phyloP scores from a whole-genome alignment of 1,140 invertebrate species.

The Scaptomyza graminum region DNA sequence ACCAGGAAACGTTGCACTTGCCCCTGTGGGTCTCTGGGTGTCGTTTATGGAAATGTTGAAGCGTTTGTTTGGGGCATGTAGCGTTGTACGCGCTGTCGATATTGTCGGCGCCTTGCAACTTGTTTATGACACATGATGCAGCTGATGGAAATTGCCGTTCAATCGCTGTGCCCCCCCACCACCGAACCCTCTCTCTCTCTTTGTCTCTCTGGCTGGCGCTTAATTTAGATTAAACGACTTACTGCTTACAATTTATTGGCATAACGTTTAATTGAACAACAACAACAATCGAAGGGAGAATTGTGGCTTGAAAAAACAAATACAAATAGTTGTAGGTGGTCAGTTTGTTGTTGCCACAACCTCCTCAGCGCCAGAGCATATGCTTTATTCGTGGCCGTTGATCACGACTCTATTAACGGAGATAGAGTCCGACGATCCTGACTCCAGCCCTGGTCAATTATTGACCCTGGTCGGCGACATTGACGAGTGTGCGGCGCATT shows the following conservation, averaged over 20 bases:
- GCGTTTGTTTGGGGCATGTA: constrained; percentile 10
- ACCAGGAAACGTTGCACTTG: constrained; percentile 57
- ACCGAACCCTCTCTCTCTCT: background rate
- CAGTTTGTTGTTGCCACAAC: constrained; percentile 21
- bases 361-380: constrained; percentile 13
- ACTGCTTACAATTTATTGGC: constrained; percentile 81
- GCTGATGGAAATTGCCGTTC: constrained; percentile 71
- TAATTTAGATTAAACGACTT: constrained; percentile 82
- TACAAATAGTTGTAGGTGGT: constrained; percentile 71
- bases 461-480: constrained; percentile 49
- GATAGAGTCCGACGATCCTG: background rate
- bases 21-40: constrained; percentile 42
- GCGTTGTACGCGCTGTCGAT: constrained; percentile 14
- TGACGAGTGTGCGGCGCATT: constrained; percentile 59
- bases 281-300: constrained; percentile 14
- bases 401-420: constrained; percentile 74
- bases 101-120: constrained; percentile 78
- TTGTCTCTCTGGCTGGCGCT: constrained; percentile 41
- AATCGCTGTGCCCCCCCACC: constrained; percentile 20
- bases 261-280: constrained; percentile 76
- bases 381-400: constrained; percentile 61
- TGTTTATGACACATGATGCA: constrained; percentile 79
- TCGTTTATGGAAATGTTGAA: constrained; percentile 60
- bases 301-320: constrained; percentile 50
- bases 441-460: constrained; percentile 41